Conservation (phyloP, 2,113 vertebrate genomes). For the Cyprinus carpio region DNA sequence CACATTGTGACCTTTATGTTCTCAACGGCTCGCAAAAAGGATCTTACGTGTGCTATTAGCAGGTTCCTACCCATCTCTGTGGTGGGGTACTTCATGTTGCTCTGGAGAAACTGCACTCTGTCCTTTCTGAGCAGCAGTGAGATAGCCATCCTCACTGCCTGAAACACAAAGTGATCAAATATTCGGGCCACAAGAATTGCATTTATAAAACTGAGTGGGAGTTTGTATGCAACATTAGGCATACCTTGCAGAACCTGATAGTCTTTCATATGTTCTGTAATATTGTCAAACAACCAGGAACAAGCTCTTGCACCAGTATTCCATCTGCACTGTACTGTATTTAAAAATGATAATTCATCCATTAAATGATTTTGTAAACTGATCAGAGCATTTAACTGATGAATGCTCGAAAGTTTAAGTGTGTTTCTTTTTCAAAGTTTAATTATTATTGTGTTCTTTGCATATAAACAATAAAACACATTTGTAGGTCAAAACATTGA, state of each 20-base stretch:
- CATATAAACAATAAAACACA: not conserved
- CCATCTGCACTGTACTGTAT: conserved; percentile 79
- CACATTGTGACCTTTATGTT: too few species aligned
- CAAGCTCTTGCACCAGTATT: conserved; percentile 83
- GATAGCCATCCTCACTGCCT: conserved; percentile 79
- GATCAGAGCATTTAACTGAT: too few species aligned
- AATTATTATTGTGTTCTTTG: too few species aligned
- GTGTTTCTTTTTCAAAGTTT: too few species aligned
- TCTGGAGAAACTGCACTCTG: conserved; percentile 78
- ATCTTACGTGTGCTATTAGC: conserved; percentile 66
- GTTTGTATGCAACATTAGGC: not conserved
- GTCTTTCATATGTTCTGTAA: conserved; percentile 73
- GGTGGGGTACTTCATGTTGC: conserved; percentile 79
- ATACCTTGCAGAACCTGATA: conserved; percentile 81
- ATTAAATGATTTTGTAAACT: too few species aligned
- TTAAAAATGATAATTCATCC: not conserved
- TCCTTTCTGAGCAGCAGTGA: conserved; percentile 83
- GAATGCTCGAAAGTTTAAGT: too few species aligned
- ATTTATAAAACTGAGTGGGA: too few species aligned
- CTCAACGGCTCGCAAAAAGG: too few species aligned
- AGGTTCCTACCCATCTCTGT: conserved; percentile 85
- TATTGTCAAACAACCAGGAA: conserved; percentile 67
- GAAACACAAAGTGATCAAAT: conserved; percentile 7
- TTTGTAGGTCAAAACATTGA: not conserved
- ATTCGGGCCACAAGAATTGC: not conserved